A percentile compares a stretch with the other conserved stretches of the same genome.
Evolutionary conservation across 2,888 invertebrate genomes (phyloP).

Genomic region (Calameuta filiformis): DNA sequence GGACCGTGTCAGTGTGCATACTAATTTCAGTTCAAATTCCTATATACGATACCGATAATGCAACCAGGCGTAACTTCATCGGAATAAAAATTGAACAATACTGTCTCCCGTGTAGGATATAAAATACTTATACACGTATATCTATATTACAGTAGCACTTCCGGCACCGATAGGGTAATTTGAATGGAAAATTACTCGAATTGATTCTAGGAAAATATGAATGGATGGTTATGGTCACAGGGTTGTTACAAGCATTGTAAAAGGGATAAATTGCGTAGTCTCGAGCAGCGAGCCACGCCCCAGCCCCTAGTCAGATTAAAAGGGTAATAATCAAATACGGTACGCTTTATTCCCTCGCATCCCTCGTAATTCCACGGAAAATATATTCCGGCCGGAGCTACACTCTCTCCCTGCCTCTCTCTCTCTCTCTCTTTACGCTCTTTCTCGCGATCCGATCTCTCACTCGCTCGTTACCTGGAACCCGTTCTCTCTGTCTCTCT

Average conservation of each 20-base stretch:
- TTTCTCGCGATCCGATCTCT: not conserved
- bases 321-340: constrained; percentile 65
- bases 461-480: not conserved
- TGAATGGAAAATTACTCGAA: not conserved
- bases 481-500: not conserved
- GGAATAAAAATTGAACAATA: not conserved
- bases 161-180: too few relatives aligned
- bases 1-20: constrained; percentile 29
- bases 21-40: not conserved
- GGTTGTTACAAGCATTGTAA: not conserved
- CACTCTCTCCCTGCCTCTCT: not conserved
- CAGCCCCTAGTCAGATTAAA: constrained; percentile 50
- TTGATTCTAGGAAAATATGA: not conserved
- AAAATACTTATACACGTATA: not conserved
- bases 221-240: not conserved
- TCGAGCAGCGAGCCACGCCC: constrained; percentile 15
- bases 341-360: constrained; percentile 54
- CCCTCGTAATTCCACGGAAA: constrained; percentile 55
- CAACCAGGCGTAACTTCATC: not conserved
- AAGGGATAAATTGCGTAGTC: not conserved
- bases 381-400: constrained; percentile 44
- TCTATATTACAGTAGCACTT: too few relatives aligned
- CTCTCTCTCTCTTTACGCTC: not conserved
- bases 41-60: not conserved
- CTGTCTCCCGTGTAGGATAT: not conserved